These are phyloP conservation scores for Ectemnius continuus DNA, from an alignment of 2,888 invertebrate genomes.

Conservation along the genomic window DNA sequence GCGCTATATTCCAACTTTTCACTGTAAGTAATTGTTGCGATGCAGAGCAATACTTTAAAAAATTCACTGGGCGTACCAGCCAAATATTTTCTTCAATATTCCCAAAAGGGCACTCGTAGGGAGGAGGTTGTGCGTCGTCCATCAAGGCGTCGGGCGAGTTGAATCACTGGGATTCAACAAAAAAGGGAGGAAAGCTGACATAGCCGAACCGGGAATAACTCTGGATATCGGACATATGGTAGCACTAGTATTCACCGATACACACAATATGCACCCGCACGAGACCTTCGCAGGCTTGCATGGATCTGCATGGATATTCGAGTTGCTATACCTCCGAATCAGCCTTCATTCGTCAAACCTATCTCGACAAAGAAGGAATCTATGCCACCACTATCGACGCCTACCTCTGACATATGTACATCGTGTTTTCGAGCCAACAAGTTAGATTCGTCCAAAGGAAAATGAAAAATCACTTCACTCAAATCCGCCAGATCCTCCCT, in stretches of 20 bases:
- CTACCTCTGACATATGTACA: slow-evolving; percentile 50
- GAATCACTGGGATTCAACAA: no score
- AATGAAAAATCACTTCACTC: slow-evolving; percentile 43
- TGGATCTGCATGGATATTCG: no score
- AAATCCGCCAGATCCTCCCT: slow-evolving; percentile 42
- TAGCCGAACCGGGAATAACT: slow-evolving; percentile 23
- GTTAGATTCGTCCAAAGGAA: slow-evolving; percentile 43
- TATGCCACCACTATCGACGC: slow-evolving; percentile 23
- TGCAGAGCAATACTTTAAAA: no score
- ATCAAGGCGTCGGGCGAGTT: neutral
- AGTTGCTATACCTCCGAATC: slow-evolving; percentile 32
- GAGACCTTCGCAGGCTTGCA: no score
- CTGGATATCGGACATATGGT: slow-evolving; percentile 35
- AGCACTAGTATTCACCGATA: slow-evolving; percentile 24
- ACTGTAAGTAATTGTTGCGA: no score
- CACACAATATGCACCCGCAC: slow-evolving; percentile 35
- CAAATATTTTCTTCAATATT: no score
- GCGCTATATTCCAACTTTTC: no score
- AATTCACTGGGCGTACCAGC: no score
- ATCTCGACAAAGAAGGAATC: slow-evolving; percentile 38
- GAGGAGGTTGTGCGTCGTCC: neutral
- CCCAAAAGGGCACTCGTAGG: no score
- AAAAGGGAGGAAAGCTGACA: no score
- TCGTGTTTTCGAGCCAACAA: slow-evolving; percentile 56
- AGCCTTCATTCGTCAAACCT: slow-evolving; percentile 60